phyloP scores from a whole-genome alignment of 1,140 invertebrate species.

The Onthophagus taurus region DNA sequence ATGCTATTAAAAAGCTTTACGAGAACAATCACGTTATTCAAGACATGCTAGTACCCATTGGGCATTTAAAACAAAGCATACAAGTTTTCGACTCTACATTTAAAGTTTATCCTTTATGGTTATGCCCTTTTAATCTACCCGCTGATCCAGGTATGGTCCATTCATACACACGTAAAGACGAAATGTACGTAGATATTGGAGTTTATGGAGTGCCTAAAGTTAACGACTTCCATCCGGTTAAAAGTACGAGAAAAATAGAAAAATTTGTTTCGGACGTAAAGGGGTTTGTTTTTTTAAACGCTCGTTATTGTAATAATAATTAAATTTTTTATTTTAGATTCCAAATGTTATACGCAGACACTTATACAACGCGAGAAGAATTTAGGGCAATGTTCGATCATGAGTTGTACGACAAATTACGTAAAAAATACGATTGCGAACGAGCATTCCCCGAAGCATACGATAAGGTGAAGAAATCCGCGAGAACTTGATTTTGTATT shows the following conservation, averaged over 20 bases:
- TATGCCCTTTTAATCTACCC: slow-evolving; percentile 70
- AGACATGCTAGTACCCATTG: slow-evolving; percentile 72
- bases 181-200: slow-evolving; percentile 70
- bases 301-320: not conserved
- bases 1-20: slow-evolving; percentile 63
- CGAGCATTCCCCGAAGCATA: slow-evolving; percentile 76
- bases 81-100: slow-evolving; percentile 47
- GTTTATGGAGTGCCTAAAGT: slow-evolving; percentile 68
- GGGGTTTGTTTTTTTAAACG: slow-evolving; percentile 43
- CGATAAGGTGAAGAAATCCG: slow-evolving; percentile 65
- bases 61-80: slow-evolving; percentile 50
- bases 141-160: slow-evolving; percentile 62
- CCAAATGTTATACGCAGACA: slow-evolving; percentile 83
- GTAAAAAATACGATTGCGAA: slow-evolving; percentile 48
- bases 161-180: slow-evolving; percentile 30
- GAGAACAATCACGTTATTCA: slow-evolving; percentile 74
- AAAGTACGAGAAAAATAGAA: slow-evolving; percentile 62
- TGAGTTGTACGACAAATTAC: slow-evolving; percentile 60
- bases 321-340: slow-evolving; percentile 37
- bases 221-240: slow-evolving; percentile 49
- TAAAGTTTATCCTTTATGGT: slow-evolving; percentile 74
- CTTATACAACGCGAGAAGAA: slow-evolving; percentile 64
- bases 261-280: slow-evolving; percentile 55
- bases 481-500: slow-evolving; percentile 44
- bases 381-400: slow-evolving; percentile 81